Evolutionary conservation across 2,113 vertebrate genomes (phyloP).

Genomic region (Camelus bactrianus): DNA sequence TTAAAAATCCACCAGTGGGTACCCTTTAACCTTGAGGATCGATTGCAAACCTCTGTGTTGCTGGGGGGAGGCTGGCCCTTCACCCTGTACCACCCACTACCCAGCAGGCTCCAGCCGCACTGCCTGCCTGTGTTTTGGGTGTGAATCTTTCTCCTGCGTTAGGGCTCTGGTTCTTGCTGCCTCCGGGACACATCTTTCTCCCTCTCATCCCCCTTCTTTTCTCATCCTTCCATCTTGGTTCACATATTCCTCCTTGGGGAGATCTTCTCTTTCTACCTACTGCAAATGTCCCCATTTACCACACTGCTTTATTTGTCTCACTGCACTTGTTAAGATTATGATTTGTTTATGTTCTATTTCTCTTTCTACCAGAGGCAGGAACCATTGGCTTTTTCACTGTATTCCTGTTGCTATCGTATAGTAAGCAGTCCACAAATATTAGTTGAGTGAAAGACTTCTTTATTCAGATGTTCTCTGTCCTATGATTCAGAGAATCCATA

Average conservation of each 20-base stretch:
- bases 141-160: not conserved
- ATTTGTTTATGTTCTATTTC: not conserved
- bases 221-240: not conserved
- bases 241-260: not conserved
- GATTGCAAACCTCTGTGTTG: not conserved
- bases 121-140: not conserved
- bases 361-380: not conserved
- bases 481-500: not conserved
- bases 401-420: not conserved
- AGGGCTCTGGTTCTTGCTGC: not conserved
- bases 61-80: no score
- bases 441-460: not conserved
- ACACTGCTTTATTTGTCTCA: not conserved
- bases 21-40: not conserved
- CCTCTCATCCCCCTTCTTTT: not conserved
- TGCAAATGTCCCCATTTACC: not conserved
- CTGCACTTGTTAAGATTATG: not conserved
- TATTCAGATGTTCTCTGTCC: not conserved
- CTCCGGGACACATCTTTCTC: not conserved
- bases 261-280: not conserved
- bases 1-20: not conserved
- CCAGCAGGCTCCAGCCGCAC: not conserved
- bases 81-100: not conserved
- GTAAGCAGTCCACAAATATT: not conserved
- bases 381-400: not conserved